Conservation (phyloP, 1,140 invertebrate species). For the Ganaspis sp. region DNA sequence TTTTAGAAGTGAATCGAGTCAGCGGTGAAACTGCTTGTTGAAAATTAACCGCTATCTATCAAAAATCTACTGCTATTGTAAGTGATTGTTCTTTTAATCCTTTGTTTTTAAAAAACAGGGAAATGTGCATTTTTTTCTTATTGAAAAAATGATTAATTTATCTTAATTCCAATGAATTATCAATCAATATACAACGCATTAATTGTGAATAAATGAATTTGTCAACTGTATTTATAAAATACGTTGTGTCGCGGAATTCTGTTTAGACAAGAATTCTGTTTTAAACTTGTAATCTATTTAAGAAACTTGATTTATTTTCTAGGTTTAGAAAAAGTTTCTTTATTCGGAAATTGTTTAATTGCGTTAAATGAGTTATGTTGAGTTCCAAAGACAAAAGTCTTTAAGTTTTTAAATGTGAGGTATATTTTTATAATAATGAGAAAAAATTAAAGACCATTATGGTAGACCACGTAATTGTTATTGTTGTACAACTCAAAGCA, state of each 20-base stretch:
- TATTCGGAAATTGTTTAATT: slow-evolving; percentile 12
- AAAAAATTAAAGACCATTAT: slow-evolving; percentile 27
- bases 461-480: slow-evolving; percentile 25
- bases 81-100: slow-evolving; percentile 4
- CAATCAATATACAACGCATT: slow-evolving; percentile 5
- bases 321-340: background rate
- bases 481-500: slow-evolving; percentile 21
- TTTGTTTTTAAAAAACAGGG: slow-evolving; percentile 4
- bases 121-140: slow-evolving; percentile 17
- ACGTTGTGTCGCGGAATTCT: background rate
- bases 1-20: slow-evolving; percentile 17
- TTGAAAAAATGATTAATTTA: background rate
- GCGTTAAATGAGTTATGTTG: slow-evolving; percentile 4
- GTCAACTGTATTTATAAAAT: slow-evolving; percentile 27
- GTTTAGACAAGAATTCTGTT: background rate
- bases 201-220: background rate
- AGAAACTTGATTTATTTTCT: slow-evolving; percentile 2
- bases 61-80: slow-evolving; percentile 14
- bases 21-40: slow-evolving; percentile 28
- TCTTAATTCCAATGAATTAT: slow-evolving; percentile 6
- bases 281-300: background rate
- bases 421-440: slow-evolving; percentile 16
- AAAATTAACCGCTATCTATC: slow-evolving; percentile 1
- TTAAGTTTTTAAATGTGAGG: slow-evolving; percentile 29
- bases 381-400: slow-evolving; percentile 23